Evolutionary conservation across 2,797 vertebrate species (phyloP), one percentile per base, ranked within the genome.

Genomic region (Xerus rutilus): DNA sequence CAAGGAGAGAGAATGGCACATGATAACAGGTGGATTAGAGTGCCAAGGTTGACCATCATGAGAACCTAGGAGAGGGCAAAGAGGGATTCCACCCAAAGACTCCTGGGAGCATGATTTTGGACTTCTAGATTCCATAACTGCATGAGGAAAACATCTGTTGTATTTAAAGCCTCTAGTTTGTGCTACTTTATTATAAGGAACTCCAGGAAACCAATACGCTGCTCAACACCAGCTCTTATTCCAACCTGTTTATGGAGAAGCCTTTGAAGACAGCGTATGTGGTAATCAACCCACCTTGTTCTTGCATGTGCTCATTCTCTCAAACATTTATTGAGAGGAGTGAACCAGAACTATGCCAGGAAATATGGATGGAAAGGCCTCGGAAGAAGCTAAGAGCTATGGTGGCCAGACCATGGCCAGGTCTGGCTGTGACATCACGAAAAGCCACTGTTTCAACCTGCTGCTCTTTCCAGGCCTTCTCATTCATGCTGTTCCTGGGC

Each of bases 361-460:
- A 82, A 52, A 70, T 4, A 1, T 5, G n/a, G 5, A 28, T 8
- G 52, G 67, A 54, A 89, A 97, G 67, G 11, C 59, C 45, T 72
- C 54, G 76, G 59, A 70, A 49, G 30, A 73, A 65, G 4, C 0
- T 9, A 25, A 73, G 35, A 62, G 14, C 87, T 11, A 0, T 1
- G 1, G 45, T 30, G 39, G 59, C 6, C 4, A 54, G 59, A 12
- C 1, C 5, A 7, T 18, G 15, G 15, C 30, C 1, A 6, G 11
- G 20, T 62, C 32, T n/a, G 6, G 7, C 18, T 7, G 0, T 2
- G 54, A 77, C 43, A 43, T 69, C 73, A 13, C 0, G 28, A 23
- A 35, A 64, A 9, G 15, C 15, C 28, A 7, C 18, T 2, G 2
- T 14, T 14, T 57, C 18, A 5, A 3, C 1, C 1, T 2, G 5